phyloP scores from a whole-genome alignment of 2,113 vertebrate genomes.

The Chaenocephalus aceratus region DNA sequence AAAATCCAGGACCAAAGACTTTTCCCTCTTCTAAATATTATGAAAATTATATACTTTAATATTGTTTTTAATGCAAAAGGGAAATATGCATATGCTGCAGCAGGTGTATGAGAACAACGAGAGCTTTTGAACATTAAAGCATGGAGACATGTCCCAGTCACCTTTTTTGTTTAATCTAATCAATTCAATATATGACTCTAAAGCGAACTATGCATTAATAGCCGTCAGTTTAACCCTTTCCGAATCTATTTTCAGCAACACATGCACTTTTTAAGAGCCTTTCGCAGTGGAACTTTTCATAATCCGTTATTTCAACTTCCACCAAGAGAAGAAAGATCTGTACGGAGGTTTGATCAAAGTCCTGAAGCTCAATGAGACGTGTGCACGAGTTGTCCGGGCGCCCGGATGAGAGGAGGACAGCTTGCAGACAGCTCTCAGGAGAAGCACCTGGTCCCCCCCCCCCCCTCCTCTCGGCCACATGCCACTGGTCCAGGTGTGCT shows the following conservation, averaged over 20 bases:
- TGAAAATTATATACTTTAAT: too few species aligned
- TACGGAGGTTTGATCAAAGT: conserved; percentile 68
- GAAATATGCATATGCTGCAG: too few species aligned
- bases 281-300: conserved; percentile 8
- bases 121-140: too few species aligned
- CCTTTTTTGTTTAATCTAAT: too few species aligned
- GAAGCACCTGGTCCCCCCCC: conserved; percentile 68
- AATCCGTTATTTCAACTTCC: conserved; percentile 21
- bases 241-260: background rate
- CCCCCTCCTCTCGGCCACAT: conserved; percentile 31
- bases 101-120: too few species aligned
- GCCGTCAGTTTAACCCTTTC: background rate
- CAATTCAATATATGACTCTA: background rate
- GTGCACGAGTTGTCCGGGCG: conserved; percentile 30
- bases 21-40: too few species aligned
- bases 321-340: conserved; percentile 35
- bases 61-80: too few species aligned
- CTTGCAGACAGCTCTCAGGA: conserved; percentile 47
- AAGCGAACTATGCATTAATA: background rate
- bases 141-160: too few species aligned
- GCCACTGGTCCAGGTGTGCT: conserved; percentile 67
- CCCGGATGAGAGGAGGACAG: conserved; percentile 57
- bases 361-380: conserved; percentile 53
- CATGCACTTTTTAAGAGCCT: too few species aligned
- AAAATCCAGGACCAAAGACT: too few species aligned